These are phyloP conservation scores for Hylaea fasciaria DNA, from an alignment of 2,888 invertebrate species.

Conservation along the genomic window DNA sequence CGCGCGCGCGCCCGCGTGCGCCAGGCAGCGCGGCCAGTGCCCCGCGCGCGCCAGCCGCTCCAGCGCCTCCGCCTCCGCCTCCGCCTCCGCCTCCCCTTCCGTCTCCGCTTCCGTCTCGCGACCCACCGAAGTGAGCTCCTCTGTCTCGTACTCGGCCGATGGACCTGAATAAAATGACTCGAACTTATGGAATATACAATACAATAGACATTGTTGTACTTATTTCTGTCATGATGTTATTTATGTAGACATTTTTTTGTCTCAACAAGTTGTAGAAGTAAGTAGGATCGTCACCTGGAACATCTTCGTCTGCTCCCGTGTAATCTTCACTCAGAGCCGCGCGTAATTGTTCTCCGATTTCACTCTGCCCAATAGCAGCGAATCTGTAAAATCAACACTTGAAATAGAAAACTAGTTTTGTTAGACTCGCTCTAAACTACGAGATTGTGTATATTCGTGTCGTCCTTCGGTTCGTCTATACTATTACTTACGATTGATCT, in stretches of 20 bases:
- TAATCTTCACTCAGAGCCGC: constrained; percentile 70
- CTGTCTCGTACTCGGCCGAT: constrained; percentile 60
- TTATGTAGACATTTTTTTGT: no score
- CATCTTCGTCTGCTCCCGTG: constrained; percentile 59
- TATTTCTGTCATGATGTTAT: no score
- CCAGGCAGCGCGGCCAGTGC: constrained; percentile 78
- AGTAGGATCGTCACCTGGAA: constrained; percentile 20
- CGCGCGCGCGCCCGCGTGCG: constrained; percentile 69
- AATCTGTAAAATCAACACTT: constrained; percentile 55
- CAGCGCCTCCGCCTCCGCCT: constrained; percentile 56
- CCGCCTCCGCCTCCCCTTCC: constrained; percentile 42
- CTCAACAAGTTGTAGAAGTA: no score
- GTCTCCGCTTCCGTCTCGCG: constrained; percentile 25
- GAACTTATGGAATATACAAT: no score
- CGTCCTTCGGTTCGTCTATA: no score
- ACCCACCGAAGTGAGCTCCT: constrained; percentile 41
- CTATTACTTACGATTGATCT: no score
- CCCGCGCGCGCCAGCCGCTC: constrained; percentile 76
- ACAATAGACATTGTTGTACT: no score
- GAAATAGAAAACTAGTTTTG: no score
- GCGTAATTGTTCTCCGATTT: constrained; percentile 76
- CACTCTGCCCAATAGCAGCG: constrained; percentile 76
- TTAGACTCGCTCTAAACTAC: no score
- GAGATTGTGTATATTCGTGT: no score
- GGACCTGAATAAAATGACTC: constrained; percentile 35